Base-by-base conservation (phyloP, 2,888 invertebrate species). In the Pristionchus mayeri region DNA sequence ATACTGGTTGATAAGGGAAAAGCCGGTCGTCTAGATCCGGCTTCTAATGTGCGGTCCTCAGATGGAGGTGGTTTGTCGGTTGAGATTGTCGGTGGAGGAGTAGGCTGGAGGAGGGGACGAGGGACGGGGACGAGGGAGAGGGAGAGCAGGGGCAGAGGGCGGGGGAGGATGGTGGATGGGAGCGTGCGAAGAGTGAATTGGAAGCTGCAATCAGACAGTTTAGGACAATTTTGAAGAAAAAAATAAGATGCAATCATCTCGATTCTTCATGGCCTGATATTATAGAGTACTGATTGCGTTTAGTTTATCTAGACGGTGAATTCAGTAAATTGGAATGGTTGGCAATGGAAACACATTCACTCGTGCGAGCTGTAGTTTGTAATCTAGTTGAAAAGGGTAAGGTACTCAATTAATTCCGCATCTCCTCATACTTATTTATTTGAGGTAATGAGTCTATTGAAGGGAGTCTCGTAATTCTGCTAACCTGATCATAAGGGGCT, bases 81-180 rank as follows among this genome's bases (percentile, higher is more conserved):
- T 6, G 11, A 82, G 82, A 24, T 82, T 30, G 34, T 82, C 82
- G 18, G 44, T 44, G 7, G 63, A 67, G 27, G 82, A 82, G 63
- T 82, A 82, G 30, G 82, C 82, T 9, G 82, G 82, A n/a, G 82
- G 82, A 44, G 82, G 82, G 7, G 82, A 82, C 2, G 82, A 82
- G 67, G 82, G 21, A 24, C 82, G 82, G 21, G 82, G 82, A 11
- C 30, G 82, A 44, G 52, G 60, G 7, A 50, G 76, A 48, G 48
- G 48, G 24, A 34, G 50, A 30, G 76, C n/a, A 18, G 76, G 76
- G n/a, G 78, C 50, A 52, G 78, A 78, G 30, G 78, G 78, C 24
- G 16, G 24, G 34, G 34, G 78, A 52, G 57, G 54, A 52, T 80
- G 80, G 48, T 57, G 80, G 44, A 80, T 57, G n/a, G 80, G 76